Conservation (phyloP, 2,113 vertebrate species). For the Rhodinocichla rosea region DNA sequence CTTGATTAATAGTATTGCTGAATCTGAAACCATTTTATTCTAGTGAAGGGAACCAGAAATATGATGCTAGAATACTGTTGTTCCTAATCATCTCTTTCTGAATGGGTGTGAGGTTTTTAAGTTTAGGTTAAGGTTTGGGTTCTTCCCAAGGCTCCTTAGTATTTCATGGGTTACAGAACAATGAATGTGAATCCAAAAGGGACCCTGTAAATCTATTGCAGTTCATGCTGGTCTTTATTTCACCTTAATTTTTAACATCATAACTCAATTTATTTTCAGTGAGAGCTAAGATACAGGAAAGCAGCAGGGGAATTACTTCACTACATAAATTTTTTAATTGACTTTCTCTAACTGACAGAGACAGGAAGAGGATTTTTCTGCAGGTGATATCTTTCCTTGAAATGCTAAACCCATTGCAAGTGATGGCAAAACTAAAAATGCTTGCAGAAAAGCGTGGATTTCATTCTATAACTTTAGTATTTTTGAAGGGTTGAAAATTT, state of each 20-base stretch:
- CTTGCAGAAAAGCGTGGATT: not conserved
- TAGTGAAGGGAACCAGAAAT: conserved; percentile 28
- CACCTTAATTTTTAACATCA: not conserved
- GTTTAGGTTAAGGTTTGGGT: not conserved
- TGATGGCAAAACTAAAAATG: not conserved
- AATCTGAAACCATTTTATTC: conserved; percentile 4
- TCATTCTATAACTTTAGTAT: not conserved
- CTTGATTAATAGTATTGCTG: not conserved
- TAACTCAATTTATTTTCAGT: not conserved
- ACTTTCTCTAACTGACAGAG: not conserved
- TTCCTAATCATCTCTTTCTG: conserved; percentile 13
- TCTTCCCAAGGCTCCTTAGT: not conserved
- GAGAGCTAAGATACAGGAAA: not conserved
- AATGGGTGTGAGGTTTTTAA: not conserved
- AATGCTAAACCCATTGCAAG: not conserved
- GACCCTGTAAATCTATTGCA: not conserved
- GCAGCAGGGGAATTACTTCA: not conserved
- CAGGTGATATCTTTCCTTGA: not conserved
- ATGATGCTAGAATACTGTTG: not conserved
- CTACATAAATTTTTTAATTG: not conserved
- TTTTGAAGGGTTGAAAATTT: not conserved
- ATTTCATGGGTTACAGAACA: not conserved
- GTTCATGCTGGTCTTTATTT: not conserved
- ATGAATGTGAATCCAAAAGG: not conserved
- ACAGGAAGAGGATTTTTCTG: not conserved